Evolutionary conservation across 1,140 invertebrate species (phyloP).

Genomic region (Condylostylus longicornis): DNA sequence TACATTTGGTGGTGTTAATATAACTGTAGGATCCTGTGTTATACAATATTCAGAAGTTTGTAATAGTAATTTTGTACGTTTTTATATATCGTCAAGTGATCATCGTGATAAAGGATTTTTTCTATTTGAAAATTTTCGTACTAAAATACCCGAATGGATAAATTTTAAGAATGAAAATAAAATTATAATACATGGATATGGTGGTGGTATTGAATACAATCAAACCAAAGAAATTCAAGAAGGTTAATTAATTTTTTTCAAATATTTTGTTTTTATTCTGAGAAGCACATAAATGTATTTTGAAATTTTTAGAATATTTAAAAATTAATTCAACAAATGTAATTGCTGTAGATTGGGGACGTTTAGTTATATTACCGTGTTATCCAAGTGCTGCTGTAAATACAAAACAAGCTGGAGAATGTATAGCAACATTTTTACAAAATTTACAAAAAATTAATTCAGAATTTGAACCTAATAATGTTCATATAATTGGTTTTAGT

Average conservation of each 20-base stretch:
- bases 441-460: conserved; percentile 27
- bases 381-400: conserved; percentile 36
- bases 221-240: conserved; percentile 7
- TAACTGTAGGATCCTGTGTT: background rate
- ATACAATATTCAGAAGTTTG: background rate
- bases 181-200: background rate
- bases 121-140: background rate
- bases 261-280: conserved; percentile 28
- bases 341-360: conserved; percentile 37
- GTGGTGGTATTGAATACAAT: background rate
- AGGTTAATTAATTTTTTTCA: conserved; percentile 18
- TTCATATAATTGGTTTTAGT: conserved; percentile 78
- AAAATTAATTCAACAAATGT: conserved; percentile 31
- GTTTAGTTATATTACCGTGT: conserved; percentile 31
- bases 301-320: conserved; percentile 21
- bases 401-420: conserved; percentile 35
- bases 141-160: background rate
- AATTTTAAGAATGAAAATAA: background rate
- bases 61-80: background rate
- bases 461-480: conserved; percentile 37
- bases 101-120: background rate
- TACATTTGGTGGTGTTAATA: no score
- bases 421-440: conserved; percentile 31
- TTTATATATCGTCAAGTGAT: background rate
- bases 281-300: conserved; percentile 18